Evolutionary conservation across 1,140 invertebrate species (phyloP).

Genomic region (Drosophila auraria): DNA sequence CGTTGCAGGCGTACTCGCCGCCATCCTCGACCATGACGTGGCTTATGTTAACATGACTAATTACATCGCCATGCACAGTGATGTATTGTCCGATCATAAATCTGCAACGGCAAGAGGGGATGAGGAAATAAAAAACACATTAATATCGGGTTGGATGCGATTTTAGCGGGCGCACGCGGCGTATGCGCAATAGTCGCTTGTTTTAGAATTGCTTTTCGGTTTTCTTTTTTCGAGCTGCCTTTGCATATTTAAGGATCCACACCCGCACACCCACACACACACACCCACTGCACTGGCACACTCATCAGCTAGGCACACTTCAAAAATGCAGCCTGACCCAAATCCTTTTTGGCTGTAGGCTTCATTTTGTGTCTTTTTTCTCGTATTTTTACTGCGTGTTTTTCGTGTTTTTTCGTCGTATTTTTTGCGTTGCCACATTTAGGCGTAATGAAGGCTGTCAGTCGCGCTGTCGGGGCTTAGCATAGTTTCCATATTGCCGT

Average conservation of each 20-base stretch:
- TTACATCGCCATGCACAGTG: slow-evolving; percentile 92
- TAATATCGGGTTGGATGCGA: slow-evolving; percentile 58
- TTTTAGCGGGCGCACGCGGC: slow-evolving; percentile 44
- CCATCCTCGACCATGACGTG: slow-evolving; percentile 93
- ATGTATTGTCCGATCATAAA: slow-evolving; percentile 93
- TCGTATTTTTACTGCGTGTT: slow-evolving; percentile 11
- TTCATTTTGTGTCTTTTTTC: slow-evolving; percentile 66
- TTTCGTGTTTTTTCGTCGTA: slow-evolving; percentile 5
- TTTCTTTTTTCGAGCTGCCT: slow-evolving; percentile 25
- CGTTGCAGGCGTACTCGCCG: slow-evolving; percentile 93
- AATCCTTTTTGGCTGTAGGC: slow-evolving; percentile 71
- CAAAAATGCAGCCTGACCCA: slow-evolving; percentile 77
- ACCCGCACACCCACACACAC: slow-evolving; percentile 1
- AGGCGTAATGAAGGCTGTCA: slow-evolving; percentile 78
- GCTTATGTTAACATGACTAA: slow-evolving; percentile 95
- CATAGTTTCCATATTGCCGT: slow-evolving; percentile 67
- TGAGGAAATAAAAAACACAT: slow-evolving; percentile 53
- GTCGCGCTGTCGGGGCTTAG: slow-evolving; percentile 71
- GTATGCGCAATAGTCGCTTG: slow-evolving; percentile 63
- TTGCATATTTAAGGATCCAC: slow-evolving; percentile 61
- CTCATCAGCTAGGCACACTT: slow-evolving; percentile 66
- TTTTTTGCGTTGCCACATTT: slow-evolving; percentile 70
- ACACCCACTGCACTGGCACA: slow-evolving; percentile 23
- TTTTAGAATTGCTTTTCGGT: slow-evolving; percentile 51
- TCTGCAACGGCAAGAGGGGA: slow-evolving; percentile 85